These are phyloP conservation scores for Cnemophilus loriae DNA, from an alignment of 2,113 vertebrate genomes.

Conservation along the genomic window DNA sequence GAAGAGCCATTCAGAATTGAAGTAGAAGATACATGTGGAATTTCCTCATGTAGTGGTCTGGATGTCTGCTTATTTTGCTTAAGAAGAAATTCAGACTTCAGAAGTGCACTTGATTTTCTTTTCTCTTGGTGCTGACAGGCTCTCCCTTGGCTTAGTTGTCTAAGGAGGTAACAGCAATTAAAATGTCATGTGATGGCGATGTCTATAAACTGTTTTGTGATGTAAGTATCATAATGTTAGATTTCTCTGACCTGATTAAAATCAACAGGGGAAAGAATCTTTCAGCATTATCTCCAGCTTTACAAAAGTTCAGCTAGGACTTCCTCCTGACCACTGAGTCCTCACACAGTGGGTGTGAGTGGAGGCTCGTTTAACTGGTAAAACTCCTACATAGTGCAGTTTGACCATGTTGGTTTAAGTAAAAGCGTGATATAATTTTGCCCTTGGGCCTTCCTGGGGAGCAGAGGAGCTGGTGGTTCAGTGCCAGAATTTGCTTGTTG, in stretches of 20 bases:
- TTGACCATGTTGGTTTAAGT: neutral
- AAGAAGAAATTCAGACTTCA: conserved; percentile 8
- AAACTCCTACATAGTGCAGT: neutral
- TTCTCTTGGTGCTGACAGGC: neutral
- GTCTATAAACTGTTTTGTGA: conserved; percentile 25
- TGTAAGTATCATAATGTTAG: neutral
- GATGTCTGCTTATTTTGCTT: conserved; percentile 18
- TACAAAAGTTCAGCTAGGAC: neutral
- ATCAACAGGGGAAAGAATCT: neutral
- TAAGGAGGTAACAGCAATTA: conserved; percentile 37
- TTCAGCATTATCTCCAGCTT: neutral
- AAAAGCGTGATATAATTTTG: neutral
- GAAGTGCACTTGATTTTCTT: conserved; percentile 8
- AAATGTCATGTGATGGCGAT: neutral
- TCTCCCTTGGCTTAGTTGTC: conserved; percentile 32
- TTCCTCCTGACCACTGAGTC: neutral
- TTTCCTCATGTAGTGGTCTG: neutral
- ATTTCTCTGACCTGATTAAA: neutral
- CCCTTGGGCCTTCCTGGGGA: neutral
- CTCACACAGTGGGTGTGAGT: rapidly evolving
- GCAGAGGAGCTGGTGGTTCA: neutral
- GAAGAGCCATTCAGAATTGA: neutral
- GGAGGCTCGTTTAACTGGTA: neutral
- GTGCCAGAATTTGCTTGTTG: neutral
- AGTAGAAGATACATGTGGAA: neutral